Evolutionary conservation across 2,113 vertebrate genomes (phyloP).

Genomic region (Reinhardtius hippoglossoides): DNA sequence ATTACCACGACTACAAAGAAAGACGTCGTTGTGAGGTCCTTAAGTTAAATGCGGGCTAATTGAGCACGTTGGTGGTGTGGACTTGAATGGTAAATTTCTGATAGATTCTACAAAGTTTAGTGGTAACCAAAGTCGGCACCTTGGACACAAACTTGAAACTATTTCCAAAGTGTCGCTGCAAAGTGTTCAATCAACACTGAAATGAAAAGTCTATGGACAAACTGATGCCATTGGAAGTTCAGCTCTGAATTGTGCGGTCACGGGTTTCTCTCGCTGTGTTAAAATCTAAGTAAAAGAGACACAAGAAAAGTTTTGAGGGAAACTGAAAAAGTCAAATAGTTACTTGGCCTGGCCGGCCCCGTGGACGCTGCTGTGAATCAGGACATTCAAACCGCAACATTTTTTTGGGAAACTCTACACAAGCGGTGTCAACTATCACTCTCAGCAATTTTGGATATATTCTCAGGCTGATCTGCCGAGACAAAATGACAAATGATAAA

Average conservation of each 20-base stretch:
- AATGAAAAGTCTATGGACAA: constrained; percentile 14
- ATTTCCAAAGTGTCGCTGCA: not conserved
- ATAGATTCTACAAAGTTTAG: not conserved
- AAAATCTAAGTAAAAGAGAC: constrained; percentile 30
- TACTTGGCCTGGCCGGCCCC: constrained; percentile 18
- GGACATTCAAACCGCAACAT: constrained; percentile 12
- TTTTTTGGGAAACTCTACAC: constrained; percentile 27
- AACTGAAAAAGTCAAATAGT: constrained; percentile 22
- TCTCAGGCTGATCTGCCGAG: constrained; percentile 48
- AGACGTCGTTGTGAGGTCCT: constrained; percentile 10
- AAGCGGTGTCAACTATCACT: constrained; percentile 29
- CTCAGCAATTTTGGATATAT: constrained; percentile 38
- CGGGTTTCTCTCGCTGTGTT: constrained; percentile 18
- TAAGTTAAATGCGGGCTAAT: constrained; percentile 20
- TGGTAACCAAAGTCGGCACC: not conserved
- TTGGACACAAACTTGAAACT: not conserved
- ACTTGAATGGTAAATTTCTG: not conserved
- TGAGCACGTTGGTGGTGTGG: not conserved
- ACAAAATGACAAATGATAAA: constrained; percentile 75
- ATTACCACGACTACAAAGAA: constrained; percentile 13
- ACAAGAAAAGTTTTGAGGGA: constrained; percentile 28
- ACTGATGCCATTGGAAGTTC: constrained; percentile 16
- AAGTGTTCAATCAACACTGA: not conserved
- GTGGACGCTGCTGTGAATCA: constrained; percentile 16
- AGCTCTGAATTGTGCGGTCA: constrained; percentile 42